Base-by-base conservation (phyloP, 2,797 vertebrate species). In the Helicolenus hilgendorfi region DNA sequence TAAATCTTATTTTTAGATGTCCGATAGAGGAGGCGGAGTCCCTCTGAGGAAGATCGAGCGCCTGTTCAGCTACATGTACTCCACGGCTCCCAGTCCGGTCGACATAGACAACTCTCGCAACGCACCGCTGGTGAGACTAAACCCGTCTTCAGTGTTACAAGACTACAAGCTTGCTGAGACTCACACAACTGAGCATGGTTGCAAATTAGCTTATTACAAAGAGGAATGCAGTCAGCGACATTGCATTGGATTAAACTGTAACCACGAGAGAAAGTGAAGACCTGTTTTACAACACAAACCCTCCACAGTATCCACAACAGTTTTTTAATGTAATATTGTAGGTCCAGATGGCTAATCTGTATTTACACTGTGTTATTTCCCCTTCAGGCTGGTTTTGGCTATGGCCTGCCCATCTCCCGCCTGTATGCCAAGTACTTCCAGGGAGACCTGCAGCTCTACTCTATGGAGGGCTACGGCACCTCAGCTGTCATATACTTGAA, bases 351-450 rank as follows among this genome's bases (percentile, higher is more conserved):
- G 31, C 49, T 60, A 7, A 68, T 75, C 13, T 38, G 31, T 78
- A 27, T 58, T 75, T 22, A 35, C 14, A 60, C 1, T 60, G 1
- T 24, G n/a, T 14, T 77, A 3, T 58, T 64, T 8, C 15, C 73
- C 53, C 55, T 80, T 74, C 91, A 99, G 99, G 99, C 99, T 91
- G 99, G 99, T 38, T 99, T 99, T 77, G 99, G 99, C 35, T 99
- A 99, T 0, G 99, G 99, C 27, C 98, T 99, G 87, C 99, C 99
- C 11, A 99, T 99, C 92, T 99, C 99, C 83, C 98, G 99, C 55
- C 97, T 99, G 9, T 99, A 99, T 84, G 99, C 99, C 70, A 99
- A 98, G 94, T 99, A 99, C 89, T 99, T 99, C 85, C 99, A 99
- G 93, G 99, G 99, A 86, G 98, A 99, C 92, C 96, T 99, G 81